Evolutionary conservation across 2,113 vertebrate genomes (phyloP).

Genomic region (Mirza zaza): DNA sequence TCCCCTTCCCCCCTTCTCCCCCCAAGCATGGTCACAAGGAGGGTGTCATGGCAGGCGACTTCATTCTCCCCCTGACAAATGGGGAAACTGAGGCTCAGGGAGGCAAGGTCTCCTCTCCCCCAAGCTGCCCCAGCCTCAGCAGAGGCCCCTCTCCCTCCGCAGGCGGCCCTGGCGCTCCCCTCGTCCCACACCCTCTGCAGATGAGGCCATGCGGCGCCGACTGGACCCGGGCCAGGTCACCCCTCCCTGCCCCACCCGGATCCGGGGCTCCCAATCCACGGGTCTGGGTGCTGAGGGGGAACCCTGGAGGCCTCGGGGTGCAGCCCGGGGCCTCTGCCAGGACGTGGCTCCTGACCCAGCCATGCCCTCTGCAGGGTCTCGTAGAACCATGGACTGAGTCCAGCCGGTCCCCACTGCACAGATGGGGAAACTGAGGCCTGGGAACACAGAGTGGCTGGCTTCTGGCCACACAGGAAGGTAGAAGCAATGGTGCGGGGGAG

Average conservation of each 20-base stretch:
- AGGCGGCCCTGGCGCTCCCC: not conserved
- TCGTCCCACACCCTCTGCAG: not conserved
- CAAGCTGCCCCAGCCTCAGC: not conserved
- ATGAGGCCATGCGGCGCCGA: not conserved
- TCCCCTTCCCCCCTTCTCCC: not conserved
- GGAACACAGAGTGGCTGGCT: not conserved
- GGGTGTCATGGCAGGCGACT: not conserved
- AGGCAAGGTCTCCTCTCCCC: no score
- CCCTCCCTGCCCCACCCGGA: not conserved
- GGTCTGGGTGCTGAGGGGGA: not conserved
- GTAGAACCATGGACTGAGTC: not conserved
- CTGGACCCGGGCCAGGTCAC: not conserved
- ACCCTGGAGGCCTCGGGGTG: not conserved
- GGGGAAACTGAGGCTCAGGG: constrained; percentile 42
- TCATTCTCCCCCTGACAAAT: not conserved
- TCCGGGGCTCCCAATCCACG: not conserved
- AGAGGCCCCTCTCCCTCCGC: not conserved
- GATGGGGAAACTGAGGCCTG: constrained; percentile 51
- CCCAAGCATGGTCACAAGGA: not conserved
- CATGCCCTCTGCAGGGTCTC: not conserved
- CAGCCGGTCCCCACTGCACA: not conserved
- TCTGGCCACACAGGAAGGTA: constrained; percentile 33
- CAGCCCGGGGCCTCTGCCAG: not conserved
- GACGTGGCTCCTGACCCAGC: not conserved
- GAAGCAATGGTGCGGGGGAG: not conserved